phyloP scores from a whole-genome alignment of 2,888 invertebrate species.

The Dermolepida albohirtum region DNA sequence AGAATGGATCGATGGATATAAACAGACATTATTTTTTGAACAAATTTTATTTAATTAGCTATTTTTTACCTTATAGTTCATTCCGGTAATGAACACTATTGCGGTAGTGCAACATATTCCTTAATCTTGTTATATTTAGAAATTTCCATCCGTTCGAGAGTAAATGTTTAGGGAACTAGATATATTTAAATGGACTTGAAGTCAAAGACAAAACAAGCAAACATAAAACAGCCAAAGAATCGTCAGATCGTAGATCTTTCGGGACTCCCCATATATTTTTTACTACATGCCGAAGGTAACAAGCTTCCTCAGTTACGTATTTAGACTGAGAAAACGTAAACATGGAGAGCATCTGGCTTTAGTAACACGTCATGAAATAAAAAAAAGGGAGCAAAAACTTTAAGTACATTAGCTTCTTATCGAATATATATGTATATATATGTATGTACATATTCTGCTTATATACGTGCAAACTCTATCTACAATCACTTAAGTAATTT shows the following conservation, averaged over 20 bases:
- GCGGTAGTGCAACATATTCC: neutral
- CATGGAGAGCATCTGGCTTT: conserved; percentile 41
- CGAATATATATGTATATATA: neutral
- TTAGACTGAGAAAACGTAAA: conserved; percentile 42
- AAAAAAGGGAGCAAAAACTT: conserved; percentile 3
- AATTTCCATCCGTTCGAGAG: conserved; percentile 1
- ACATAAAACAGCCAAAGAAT: conserved; percentile 32
- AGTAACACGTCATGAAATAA: conserved; percentile 8
- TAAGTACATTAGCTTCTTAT: neutral
- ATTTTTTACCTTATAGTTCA: no score
- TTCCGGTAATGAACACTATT: no score
- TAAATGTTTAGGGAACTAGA: conserved; percentile 29
- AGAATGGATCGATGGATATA: no score
- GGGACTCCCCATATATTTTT: conserved; percentile 27
- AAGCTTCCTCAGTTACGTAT: conserved; percentile 38
- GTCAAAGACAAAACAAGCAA: conserved; percentile 37
- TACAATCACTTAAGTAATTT: no score
- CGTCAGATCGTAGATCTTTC: conserved; percentile 28
- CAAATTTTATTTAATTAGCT: no score
- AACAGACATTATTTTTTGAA: no score
- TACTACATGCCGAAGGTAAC: conserved; percentile 28
- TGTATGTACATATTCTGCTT: neutral
- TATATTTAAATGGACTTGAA: conserved; percentile 36
- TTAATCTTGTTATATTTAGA: conserved; percentile 22
- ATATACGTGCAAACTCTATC: neutral